Conservation (phyloP, 2,888 invertebrate species). For the Leptopilina myrica region DNA sequence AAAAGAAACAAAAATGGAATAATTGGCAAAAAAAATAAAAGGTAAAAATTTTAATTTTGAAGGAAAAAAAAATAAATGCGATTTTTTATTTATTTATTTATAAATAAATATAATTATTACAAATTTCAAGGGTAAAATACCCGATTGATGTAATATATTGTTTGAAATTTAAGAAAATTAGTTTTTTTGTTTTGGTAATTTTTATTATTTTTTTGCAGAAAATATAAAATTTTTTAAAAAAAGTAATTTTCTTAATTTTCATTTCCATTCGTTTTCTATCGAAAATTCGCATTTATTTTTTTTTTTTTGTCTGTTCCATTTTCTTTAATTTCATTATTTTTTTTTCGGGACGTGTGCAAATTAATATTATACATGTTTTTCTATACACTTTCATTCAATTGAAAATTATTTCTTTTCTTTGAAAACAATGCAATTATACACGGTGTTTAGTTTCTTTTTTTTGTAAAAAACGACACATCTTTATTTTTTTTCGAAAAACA, state of each 20-base stretch:
- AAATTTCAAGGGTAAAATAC: too few species aligned
- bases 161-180: conserved; percentile 5
- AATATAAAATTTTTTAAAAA: too few species aligned
- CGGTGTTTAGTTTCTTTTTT: background rate
- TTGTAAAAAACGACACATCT: conserved; percentile 4
- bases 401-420: background rate
- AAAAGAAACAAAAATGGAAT: background rate
- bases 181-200: too few species aligned
- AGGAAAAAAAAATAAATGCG: conserved; percentile 10
- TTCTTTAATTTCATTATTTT: too few species aligned
- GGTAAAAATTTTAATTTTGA: too few species aligned
- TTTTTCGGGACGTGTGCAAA: background rate
- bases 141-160: too few species aligned
- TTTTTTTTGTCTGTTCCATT: background rate
- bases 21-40: too few species aligned
- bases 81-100: background rate
- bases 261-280: background rate
- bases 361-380: background rate
- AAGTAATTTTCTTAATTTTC: background rate
- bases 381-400: conserved; percentile 13
- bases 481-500: conserved; percentile 1
- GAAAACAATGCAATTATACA: background rate
- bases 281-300: background rate
- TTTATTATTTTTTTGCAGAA: background rate
- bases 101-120: too few species aligned